Evolutionary conservation across 2,113 vertebrate genomes (phyloP).

Genomic region (Triplophysa rosa): DNA sequence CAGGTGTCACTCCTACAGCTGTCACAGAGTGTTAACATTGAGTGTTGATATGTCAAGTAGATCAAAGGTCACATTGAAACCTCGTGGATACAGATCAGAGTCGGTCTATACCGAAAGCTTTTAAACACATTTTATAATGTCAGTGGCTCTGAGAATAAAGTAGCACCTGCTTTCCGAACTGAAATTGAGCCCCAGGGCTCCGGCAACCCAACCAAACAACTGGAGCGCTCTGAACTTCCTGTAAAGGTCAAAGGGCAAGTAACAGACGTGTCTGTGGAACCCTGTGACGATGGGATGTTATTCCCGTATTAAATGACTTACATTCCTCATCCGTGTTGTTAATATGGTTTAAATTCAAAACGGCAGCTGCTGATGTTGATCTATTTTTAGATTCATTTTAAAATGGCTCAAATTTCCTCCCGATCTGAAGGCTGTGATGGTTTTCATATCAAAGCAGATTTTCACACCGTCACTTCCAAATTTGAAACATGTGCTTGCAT

Average conservation of each 20-base stretch:
- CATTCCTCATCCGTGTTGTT: neutral
- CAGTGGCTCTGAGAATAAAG: neutral
- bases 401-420: neutral
- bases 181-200: neutral
- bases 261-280: conserved; percentile 10
- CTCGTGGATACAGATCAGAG: no score
- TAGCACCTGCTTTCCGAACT: neutral
- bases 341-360: neutral
- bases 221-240: conserved; percentile 4
- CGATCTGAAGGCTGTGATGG: neutral
- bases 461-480: neutral
- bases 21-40: conserved; percentile 1
- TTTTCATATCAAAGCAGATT: neutral
- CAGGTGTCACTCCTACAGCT: neutral
- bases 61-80: neutral
- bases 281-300: neutral
- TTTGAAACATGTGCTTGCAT: neutral
- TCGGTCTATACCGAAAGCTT: no score
- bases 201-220: conserved; percentile 18
- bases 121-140: no score
- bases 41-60: neutral
- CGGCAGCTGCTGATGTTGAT: neutral
- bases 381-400: conserved; percentile 6
- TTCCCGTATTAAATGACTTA: neutral
- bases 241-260: conserved; percentile 31